phyloP scores from a whole-genome alignment of 1,140 invertebrate genomes.

The Papilio glaucus region DNA sequence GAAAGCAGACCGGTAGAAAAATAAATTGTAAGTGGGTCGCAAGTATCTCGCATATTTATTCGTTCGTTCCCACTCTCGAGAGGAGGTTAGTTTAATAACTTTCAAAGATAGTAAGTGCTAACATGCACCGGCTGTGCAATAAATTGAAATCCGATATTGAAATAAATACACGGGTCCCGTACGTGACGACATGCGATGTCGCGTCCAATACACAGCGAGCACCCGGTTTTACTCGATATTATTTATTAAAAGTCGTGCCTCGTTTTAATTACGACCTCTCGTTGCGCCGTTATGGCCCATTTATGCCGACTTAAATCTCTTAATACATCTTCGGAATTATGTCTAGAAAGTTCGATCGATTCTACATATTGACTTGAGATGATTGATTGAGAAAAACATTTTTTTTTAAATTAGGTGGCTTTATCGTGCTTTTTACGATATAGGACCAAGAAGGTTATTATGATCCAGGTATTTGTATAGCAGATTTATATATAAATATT shows the following conservation, averaged over 20 bases:
- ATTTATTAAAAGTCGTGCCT: constrained; percentile 32
- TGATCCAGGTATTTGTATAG: no score
- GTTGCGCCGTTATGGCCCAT: not conserved
- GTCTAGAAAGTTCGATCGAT: constrained; percentile 5
- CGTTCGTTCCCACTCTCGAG: constrained; percentile 8
- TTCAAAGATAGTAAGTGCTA: constrained; percentile 36
- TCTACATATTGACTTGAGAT: not conserved
- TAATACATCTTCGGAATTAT: constrained; percentile 13
- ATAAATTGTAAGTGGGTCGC: not conserved
- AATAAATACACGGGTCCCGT: constrained; percentile 34
- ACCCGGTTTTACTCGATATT: constrained; percentile 38
- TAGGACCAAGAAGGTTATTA: no score
- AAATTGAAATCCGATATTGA: constrained; percentile 39
- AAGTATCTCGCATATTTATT: constrained; percentile 6
- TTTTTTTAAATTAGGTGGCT: no score
- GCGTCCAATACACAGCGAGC: constrained; percentile 16
- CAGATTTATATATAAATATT: no score
- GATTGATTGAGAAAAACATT: no score
- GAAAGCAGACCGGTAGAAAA: constrained; percentile 13
- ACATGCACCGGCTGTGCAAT: constrained; percentile 21
- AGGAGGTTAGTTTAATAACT: constrained; percentile 35
- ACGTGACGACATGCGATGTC: constrained; percentile 38
- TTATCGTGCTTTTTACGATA: no score
- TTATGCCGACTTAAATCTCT: constrained; percentile 15
- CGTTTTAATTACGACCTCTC: constrained; percentile 28